These are phyloP conservation scores for Drosophila pruinosa DNA, from an alignment of 1,140 invertebrate genomes.

Conservation along the genomic window DNA sequence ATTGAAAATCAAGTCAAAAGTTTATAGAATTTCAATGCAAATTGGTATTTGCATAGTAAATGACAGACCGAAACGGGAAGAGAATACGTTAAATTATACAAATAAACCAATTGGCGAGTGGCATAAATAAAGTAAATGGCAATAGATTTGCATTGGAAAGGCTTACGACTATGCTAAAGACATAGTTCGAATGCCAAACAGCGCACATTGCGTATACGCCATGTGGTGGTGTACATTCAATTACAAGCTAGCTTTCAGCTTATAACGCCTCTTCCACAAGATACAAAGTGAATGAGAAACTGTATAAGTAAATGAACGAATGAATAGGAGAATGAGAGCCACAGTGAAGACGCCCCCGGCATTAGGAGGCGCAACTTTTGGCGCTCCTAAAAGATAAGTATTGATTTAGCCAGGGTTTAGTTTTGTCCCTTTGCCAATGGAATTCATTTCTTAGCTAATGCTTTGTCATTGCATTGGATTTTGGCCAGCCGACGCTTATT, in stretches of 20 bases:
- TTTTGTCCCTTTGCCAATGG: slow-evolving; percentile 1
- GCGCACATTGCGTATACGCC: slow-evolving; percentile 25
- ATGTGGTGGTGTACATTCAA: slow-evolving; percentile 56
- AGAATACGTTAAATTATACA: slow-evolving; percentile 55
- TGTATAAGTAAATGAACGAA: background rate
- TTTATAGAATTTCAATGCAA: slow-evolving; percentile 42
- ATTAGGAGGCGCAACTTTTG: slow-evolving; percentile 56
- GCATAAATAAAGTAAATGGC: slow-evolving; percentile 38
- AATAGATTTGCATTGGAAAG: slow-evolving; percentile 42
- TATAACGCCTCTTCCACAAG: slow-evolving; percentile 28
- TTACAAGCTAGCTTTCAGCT: slow-evolving; percentile 53
- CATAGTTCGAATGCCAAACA: slow-evolving; percentile 1
- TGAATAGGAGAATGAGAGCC: background rate
- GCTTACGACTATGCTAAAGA: slow-evolving; percentile 36
- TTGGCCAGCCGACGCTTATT: slow-evolving; percentile 18
- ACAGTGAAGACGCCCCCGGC: slow-evolving; percentile 9
- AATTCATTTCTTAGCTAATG: slow-evolving; percentile 45
- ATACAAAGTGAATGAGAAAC: slow-evolving; percentile 7
- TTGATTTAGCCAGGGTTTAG: slow-evolving; percentile 29
- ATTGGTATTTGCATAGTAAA: slow-evolving; percentile 61
- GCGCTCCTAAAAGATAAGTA: slow-evolving; percentile 22
- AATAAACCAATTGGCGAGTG: slow-evolving; percentile 72
- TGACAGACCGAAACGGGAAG: slow-evolving; percentile 29
- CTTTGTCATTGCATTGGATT: slow-evolving; percentile 48
- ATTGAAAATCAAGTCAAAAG: background rate